Conservation (phyloP, 2,888 invertebrate species). For the Caenorhabditis sinica region DNA sequence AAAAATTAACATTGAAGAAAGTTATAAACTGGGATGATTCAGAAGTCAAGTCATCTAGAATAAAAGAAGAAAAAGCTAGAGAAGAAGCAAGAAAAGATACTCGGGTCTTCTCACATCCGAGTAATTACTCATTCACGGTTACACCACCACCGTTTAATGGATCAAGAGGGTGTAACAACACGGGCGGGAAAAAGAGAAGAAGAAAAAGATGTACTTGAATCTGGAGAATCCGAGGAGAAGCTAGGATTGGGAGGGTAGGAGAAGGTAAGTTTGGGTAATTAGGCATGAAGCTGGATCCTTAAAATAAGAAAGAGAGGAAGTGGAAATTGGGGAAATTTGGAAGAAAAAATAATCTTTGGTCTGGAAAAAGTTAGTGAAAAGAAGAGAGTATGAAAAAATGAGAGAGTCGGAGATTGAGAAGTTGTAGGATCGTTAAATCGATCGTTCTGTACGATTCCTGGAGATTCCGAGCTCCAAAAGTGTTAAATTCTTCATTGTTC, state of each 20-base stretch:
- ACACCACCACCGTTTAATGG: constrained; percentile 38
- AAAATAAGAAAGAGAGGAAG: no score
- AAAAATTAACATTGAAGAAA: neutral
- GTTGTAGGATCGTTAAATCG: no score
- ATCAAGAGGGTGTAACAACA: constrained; percentile 54
- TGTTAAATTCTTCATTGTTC: no score
- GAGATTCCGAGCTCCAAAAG: no score
- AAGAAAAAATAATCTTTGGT: no score
- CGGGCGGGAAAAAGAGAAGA: constrained; percentile 10
- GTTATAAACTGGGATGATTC: constrained; percentile 8
- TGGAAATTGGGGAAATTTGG: no score
- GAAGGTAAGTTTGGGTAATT: neutral
- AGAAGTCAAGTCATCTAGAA: constrained; percentile 1
- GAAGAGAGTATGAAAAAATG: no score
- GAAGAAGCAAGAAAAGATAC: constrained; percentile 24
- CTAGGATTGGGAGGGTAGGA: neutral
- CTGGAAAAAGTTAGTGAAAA: no score
- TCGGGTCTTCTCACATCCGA: constrained; percentile 12
- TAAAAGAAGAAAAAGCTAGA: constrained; percentile 46
- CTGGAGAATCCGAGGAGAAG: constrained; percentile 9
- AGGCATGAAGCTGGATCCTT: neutral
- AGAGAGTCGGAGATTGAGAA: no score
- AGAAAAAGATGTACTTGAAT: constrained; percentile 1
- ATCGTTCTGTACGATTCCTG: no score
- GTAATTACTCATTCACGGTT: constrained; percentile 50